Evolutionary conservation across 2,888 invertebrate species (phyloP), one percentile per base, ranked within the genome.

Genomic region (Cylindroiulus punctatus): DNA sequence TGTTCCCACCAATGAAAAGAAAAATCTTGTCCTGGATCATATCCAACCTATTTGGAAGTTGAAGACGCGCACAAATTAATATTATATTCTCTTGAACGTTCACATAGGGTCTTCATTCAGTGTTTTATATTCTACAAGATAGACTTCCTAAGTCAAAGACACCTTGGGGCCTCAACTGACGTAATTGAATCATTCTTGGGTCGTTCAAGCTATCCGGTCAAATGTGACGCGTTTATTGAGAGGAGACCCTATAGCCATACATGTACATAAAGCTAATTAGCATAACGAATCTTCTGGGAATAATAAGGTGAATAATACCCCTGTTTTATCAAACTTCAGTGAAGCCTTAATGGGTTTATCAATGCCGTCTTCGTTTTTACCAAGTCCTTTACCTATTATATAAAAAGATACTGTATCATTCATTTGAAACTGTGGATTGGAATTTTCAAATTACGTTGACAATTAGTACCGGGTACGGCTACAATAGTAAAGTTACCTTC

Each of bases 1-100:
- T 83, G 42, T n/a, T 83, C 83, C 83, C 83, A 83, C 83, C 83
- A 83, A 1, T 40, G 40, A 83, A 42, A 42, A 22, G 83, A 42
- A 12, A 40, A 83, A 19, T 83, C 83, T 12, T 44, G 40, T 83
- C 83, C 83, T 22, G n/a, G 83, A 40, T 83, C 44, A 17, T 42
- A 83, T 36, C 83, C 83, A 42, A 83, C 44, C 83, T 83, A 40
- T 19, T 42, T 42, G 10, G 5, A 83, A 82, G 14, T 65, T 65
- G 40, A 8, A 40, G 40, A 40, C 8, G 40, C 40, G 8, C 8
- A 40, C 40, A 40, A n/a, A n/a, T 40, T 40, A 40, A 40, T 40
- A 40, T 40, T 40, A n/a, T n/a, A n/a, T n/a, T n/a, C n/a, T n/a
- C n/a, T n/a, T n/a, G n/a, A n/a, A n/a, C n/a, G n/a, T n/a, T n/a